phyloP scores from a whole-genome alignment of 2,888 invertebrate genomes.

The Julus scanicus region DNA sequence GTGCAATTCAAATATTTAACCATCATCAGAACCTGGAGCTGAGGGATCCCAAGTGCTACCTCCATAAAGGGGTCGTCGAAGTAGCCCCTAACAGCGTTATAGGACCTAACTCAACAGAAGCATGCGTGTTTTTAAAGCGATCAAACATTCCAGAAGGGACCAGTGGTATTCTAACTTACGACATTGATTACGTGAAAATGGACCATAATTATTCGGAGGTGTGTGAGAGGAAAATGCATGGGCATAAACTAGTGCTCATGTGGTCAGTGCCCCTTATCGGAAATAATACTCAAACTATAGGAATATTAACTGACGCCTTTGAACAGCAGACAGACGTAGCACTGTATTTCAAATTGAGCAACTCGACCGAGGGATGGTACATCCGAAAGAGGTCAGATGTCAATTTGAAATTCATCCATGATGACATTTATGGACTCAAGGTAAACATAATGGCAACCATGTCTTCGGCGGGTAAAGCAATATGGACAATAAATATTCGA shows the following conservation, averaged over 20 bases:
- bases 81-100: neutral
- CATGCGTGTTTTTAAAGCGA: conserved; percentile 4
- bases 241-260: neutral
- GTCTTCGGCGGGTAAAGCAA: conserved; percentile 17
- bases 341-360: neutral
- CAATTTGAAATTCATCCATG: neutral
- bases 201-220: neutral
- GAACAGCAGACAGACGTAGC: neutral
- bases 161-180: conserved; percentile 19
- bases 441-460: conserved; percentile 41
- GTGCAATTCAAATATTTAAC: conserved; percentile 28
- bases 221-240: neutral
- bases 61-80: neutral
- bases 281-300: neutral
- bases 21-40: conserved; percentile 43
- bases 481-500: conserved; percentile 6
- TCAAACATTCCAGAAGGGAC: conserved; percentile 3
- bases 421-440: conserved; percentile 9
- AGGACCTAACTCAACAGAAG: neutral
- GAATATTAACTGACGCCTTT: conserved; percentile 1
- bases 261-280: conserved; percentile 36
- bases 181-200: conserved; percentile 44
- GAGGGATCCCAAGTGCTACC: neutral
- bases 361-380: conserved; percentile 10
- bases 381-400: neutral